These are phyloP conservation scores for Tetramorium alpestre DNA, from an alignment of 1,140 invertebrate genomes.

Conservation along the genomic window DNA sequence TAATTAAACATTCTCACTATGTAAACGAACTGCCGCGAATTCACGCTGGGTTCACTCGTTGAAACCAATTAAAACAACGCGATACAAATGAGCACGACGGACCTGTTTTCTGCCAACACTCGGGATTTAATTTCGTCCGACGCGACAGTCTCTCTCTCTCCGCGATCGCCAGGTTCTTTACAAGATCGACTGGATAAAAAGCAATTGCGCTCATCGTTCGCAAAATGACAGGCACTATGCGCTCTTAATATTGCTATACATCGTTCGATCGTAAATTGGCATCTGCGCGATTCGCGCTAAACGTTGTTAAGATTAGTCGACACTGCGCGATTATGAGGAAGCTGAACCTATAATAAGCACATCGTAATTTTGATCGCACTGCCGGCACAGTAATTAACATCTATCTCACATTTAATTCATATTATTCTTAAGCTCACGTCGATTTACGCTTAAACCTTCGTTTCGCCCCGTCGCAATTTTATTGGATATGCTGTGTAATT, in stretches of 20 bases:
- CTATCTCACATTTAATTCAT: conserved; percentile 44
- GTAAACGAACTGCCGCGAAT: conserved; percentile 56
- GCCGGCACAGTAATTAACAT: conserved; percentile 40
- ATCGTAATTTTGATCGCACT: conserved; percentile 34
- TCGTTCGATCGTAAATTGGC: conserved; percentile 40
- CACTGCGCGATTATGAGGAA: conserved; percentile 26
- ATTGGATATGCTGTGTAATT: conserved; percentile 1
- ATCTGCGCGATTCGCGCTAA: conserved; percentile 18
- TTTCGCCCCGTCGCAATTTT: background rate
- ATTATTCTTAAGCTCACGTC: conserved; percentile 47
- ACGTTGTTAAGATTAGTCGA: conserved; percentile 42
- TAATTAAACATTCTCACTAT: conserved; percentile 64
- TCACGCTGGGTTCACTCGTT: conserved; percentile 21
- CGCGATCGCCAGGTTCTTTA: background rate
- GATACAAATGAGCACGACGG: conserved; percentile 64
- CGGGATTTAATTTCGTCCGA: conserved; percentile 61
- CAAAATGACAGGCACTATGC: conserved; percentile 37
- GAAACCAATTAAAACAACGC: conserved; percentile 62
- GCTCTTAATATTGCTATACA: conserved; percentile 22
- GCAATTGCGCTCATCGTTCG: conserved; percentile 21
- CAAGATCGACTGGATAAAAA: conserved; percentile 29
- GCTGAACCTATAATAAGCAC: conserved; percentile 17
- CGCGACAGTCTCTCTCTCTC: background rate
- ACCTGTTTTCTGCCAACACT: conserved; percentile 60
- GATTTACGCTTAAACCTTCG: conserved; percentile 27